These are phyloP conservation scores for Lathronympha strigana DNA, from an alignment of 2,888 invertebrate species.

Conservation along the genomic window DNA sequence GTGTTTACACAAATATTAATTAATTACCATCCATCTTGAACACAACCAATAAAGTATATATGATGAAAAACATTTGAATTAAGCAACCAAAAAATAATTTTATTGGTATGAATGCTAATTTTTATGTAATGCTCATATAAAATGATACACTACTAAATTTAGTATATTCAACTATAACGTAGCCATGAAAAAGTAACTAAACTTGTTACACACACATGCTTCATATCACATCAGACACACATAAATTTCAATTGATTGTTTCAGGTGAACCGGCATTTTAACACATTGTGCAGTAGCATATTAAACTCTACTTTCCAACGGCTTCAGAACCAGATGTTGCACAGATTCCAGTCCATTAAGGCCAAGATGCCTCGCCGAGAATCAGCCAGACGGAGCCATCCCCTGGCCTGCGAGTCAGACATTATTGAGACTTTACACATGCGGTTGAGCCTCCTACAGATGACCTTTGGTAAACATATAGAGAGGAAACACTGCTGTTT, in stretches of 20 bases:
- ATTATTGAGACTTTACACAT: conserved; percentile 97
- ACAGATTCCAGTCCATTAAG: conserved; percentile 94
- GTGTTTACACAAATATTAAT: too few relatives aligned
- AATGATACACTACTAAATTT: too few relatives aligned
- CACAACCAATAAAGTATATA: too few relatives aligned
- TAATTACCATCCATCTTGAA: too few relatives aligned
- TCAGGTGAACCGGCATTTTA: conserved; percentile 93
- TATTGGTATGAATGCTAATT: too few relatives aligned
- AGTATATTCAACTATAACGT: too few relatives aligned
- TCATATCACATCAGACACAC: not conserved
- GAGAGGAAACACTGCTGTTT: conserved; percentile 97
- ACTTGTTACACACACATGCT: not conserved
- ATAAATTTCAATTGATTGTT: conserved; percentile 41
- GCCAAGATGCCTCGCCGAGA: conserved; percentile 96
- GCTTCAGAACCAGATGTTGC: conserved; percentile 92
- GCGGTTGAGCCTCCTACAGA: conserved; percentile 94
- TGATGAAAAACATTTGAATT: too few relatives aligned
- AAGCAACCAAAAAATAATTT: too few relatives aligned
- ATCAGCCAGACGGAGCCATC: conserved; percentile 95
- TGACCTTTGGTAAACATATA: conserved; percentile 98
- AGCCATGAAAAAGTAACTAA: too few relatives aligned
- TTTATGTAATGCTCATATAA: too few relatives aligned
- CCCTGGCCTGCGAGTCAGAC: conserved; percentile 95
- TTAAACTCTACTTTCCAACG: conserved; percentile 94
- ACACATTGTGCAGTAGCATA: conserved; percentile 90